phyloP scores from a whole-genome alignment of 2,888 invertebrate genomes.

The Epistrophe grossulariae region DNA sequence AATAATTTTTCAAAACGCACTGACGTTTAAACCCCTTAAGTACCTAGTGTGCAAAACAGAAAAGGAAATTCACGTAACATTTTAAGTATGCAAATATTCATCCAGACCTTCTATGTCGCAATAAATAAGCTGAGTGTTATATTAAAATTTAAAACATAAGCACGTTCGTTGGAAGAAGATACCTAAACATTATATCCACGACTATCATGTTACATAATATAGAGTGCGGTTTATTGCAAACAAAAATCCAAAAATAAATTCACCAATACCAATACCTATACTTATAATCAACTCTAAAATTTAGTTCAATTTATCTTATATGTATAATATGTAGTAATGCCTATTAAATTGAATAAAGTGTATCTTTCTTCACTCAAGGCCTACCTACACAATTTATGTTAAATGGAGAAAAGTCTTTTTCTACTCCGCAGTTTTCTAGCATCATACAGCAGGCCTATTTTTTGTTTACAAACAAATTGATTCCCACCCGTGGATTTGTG shows the following conservation, averaged over 20 bases:
- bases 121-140: neutral
- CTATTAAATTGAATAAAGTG: neutral
- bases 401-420: neutral
- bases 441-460: neutral
- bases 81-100: neutral
- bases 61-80: too few relatives aligned
- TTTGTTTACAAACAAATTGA: slow-evolving; percentile 51
- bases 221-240: neutral
- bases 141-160: neutral
- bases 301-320: neutral
- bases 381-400: slow-evolving; percentile 15
- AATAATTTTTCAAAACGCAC: too few relatives aligned
- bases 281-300: neutral
- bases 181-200: neutral
- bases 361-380: neutral
- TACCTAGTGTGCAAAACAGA: too few relatives aligned
- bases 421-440: slow-evolving; percentile 1
- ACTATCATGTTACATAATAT: neutral
- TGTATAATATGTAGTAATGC: neutral
- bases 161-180: neutral
- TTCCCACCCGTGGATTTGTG: slow-evolving; percentile 19
- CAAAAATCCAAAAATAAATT: slow-evolving; percentile 6
- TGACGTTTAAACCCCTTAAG: too few relatives aligned
- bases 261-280: neutral
- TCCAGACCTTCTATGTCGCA: neutral